Base-by-base conservation (phyloP, 2,113 vertebrate species). In the Corythornis madagascariensis region DNA sequence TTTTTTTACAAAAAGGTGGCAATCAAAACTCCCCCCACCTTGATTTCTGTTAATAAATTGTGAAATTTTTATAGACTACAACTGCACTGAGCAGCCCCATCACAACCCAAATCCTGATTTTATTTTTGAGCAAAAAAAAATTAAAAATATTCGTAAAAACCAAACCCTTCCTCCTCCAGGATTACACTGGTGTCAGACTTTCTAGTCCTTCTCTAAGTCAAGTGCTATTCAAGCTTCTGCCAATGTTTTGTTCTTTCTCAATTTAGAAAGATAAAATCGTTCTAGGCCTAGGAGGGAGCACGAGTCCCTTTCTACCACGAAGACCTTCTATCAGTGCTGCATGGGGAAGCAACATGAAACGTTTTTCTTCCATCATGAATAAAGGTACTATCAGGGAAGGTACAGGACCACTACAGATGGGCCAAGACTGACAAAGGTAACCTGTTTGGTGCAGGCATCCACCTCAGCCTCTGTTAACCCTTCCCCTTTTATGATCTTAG, bases 211-310 rank as follows among this genome's bases (percentile, higher is more conserved):
- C 74, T 73, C 86, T 67, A 74, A 85, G 91, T 72, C 78, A 95
- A 47, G 48, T 86, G 84, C 63, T 94, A 66, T 57, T 89, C 66
- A 89, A 95, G 91, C 86, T 90, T 97, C 96, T 98, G 97, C 98
- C 97, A 97, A 98, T 98, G 97, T 98, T 98, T 98, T 97, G 96
- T 97, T 97, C 97, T 98, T 98, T 97, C 96, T 97, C 92, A 43
- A 56, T 92, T 96, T 83, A 95, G 96, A 98, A 98, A 98, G 97
- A 97, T 56, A 92, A 80, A 76, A 97, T 93, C 47, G 42, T 81
- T 92, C 88, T 94, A 93, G 59, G 73, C 94, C 94, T 96, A 95
- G 82, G 71, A 95, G 96, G 96, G 89, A 85, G 57, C 4, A 29
- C 7, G 22, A 73, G 86, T 92, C 86, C 65, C 76, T 82, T 90